phyloP scores from a whole-genome alignment of 2,113 vertebrate genomes.

The Corythornis cristatus region DNA sequence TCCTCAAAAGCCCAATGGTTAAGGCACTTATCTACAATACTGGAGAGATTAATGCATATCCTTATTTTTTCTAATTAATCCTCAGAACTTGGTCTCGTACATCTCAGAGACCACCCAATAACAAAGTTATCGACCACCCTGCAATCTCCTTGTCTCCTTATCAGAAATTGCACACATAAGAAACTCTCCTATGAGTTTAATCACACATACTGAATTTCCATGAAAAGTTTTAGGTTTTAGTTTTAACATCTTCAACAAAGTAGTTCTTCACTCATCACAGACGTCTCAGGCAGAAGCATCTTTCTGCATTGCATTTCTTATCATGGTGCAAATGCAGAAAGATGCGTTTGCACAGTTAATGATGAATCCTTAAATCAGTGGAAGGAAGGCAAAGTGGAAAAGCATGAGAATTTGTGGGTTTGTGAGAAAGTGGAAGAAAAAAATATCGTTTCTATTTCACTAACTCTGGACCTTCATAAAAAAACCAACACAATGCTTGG shows the following conservation, averaged over 20 bases:
- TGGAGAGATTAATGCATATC: background rate
- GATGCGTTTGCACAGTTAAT: background rate
- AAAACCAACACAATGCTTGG: slow-evolving; percentile 35
- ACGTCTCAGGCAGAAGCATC: background rate
- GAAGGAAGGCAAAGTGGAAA: background rate
- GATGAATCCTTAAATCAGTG: background rate
- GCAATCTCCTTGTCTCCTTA: background rate
- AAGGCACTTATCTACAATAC: background rate
- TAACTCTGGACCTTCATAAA: background rate
- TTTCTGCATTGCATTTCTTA: background rate
- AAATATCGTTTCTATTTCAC: slow-evolving; percentile 18
- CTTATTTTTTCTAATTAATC: background rate
- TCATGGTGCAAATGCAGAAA: background rate
- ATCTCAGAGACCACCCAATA: background rate
- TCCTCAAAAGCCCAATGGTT: background rate
- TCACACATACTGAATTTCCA: background rate
- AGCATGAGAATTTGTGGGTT: background rate
- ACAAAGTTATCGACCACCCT: background rate
- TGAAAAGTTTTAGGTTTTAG: background rate
- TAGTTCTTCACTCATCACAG: background rate
- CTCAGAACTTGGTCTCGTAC: background rate
- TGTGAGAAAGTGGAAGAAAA: slow-evolving; percentile 21
- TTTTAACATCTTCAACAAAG: background rate
- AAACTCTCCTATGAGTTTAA: background rate
- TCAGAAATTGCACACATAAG: background rate